These are phyloP conservation scores for Alviniconcha strummeri DNA, from an alignment of 2,888 invertebrate genomes.

Conservation along the genomic window DNA sequence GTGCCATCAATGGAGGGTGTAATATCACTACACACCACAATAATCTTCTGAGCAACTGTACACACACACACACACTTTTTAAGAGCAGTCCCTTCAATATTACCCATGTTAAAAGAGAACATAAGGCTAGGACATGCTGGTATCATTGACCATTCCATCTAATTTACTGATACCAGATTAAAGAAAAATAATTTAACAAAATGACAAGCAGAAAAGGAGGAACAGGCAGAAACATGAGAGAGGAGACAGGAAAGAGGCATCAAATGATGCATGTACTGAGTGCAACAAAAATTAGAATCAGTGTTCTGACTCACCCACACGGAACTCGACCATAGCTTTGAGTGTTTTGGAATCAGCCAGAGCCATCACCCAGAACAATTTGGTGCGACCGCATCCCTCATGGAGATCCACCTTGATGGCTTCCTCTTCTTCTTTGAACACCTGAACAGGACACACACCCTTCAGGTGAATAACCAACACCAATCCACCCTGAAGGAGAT, in stretches of 20 bases:
- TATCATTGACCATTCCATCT: too few species aligned
- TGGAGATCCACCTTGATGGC: slow-evolving; percentile 97
- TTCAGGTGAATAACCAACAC: not conserved
- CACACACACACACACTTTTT: not conserved
- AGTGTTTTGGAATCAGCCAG: slow-evolving; percentile 94
- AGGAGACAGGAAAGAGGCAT: too few species aligned
- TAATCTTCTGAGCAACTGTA: not conserved
- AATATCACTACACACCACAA: too few species aligned
- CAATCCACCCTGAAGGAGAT: slow-evolving; percentile 85
- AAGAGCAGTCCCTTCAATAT: not conserved
- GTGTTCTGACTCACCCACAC: slow-evolving; percentile 78
- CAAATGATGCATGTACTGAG: too few species aligned
- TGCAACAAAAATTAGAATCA: too few species aligned
- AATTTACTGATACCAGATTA: too few species aligned
- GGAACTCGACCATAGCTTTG: slow-evolving; percentile 87
- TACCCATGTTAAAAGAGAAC: too few species aligned
- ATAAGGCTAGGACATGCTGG: too few species aligned
- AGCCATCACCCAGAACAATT: slow-evolving; percentile 94
- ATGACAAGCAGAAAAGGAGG: too few species aligned
- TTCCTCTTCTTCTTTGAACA: slow-evolving; percentile 96
- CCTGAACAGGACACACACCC: slow-evolving; percentile 75
- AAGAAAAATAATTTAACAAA: too few species aligned
- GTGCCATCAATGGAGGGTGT: too few species aligned
- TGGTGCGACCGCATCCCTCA: slow-evolving; percentile 92
- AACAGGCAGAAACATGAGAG: too few species aligned